Evolutionary conservation across 2,888 invertebrate genomes (phyloP), one percentile per base, ranked within the genome.

Genomic region (Aproaerema taeniolella): DNA sequence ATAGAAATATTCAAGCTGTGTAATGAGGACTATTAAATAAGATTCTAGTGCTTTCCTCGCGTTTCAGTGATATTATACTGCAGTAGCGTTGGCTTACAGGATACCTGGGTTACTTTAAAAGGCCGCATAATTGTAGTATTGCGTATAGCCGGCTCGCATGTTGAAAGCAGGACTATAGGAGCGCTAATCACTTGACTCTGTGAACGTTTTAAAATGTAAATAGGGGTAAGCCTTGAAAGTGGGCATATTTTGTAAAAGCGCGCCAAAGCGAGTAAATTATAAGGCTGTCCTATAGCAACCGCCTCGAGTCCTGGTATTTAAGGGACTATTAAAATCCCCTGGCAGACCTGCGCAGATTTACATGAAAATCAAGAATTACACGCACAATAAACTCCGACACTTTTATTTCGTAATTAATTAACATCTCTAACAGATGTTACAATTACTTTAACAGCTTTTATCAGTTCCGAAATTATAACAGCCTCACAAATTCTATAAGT

Each of bases 271-370:
- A 67, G 65, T 70, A 69, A 77, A 77, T 76, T 71, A 73, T 67
- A 65, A 64, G 67, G 64, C 24, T 35, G 28, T 39, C 36, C 64
- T 61, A 63, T 60, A 58, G 53, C 56, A 56, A 55, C 52, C 55
- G 59, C 61, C 61, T 59, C 61, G 49, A 59, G 59, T 63, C 51
- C 44, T 3, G 56, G 65, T 66, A 73, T 77, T 63, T 75, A 74
- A 54, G 63, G 67, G 63, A 62, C 71, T 67, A 76, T 75, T 76
- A 75, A 71, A 74, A 70, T 70, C 70, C 58, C 55, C 59, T 53
- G 60, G 64, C 58, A 65, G 56, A 62, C 61, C 62, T 65, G 57
- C 56, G 46, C 59, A 64, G 72, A 71, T 73, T 76, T 67, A 67
- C 63, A 69, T 65, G 56, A 53, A 60, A 61, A 65, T 61, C 60